Evolutionary conservation across 2,888 invertebrate genomes (phyloP).

Genomic region (Aromia moschata): DNA sequence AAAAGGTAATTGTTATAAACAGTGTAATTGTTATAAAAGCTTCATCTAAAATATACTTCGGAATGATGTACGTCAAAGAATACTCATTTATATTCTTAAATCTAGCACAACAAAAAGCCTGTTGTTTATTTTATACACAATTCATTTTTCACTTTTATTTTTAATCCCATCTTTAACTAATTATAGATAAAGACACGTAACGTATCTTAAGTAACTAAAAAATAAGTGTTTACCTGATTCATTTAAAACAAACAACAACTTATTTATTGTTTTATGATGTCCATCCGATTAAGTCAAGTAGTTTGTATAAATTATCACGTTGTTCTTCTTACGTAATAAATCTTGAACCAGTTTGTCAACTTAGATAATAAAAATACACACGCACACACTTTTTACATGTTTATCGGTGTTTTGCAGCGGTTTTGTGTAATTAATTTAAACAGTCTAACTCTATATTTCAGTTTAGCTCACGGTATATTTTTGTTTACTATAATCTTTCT

Average conservation of each 20-base stretch:
- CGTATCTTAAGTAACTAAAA: too few species aligned
- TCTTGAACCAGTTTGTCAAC: slow-evolving; percentile 17
- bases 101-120: too few species aligned
- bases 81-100: too few species aligned
- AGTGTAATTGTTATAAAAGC: too few species aligned
- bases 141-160: too few species aligned
- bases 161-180: too few species aligned
- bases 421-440: slow-evolving; percentile 12
- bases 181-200: too few species aligned
- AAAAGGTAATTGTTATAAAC: too few species aligned
- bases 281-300: neutral
- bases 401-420: neutral
- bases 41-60: too few species aligned
- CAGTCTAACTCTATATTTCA: neutral
- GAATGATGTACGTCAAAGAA: too few species aligned
- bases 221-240: neutral
- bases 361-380: slow-evolving; percentile 7
- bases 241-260: neutral
- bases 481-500: neutral
- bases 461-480: neutral
- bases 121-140: too few species aligned
- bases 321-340: slow-evolving; percentile 16
- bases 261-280: slow-evolving; percentile 12
- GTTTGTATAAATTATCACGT: slow-evolving; percentile 19
- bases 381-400: slow-evolving; percentile 1